These are phyloP conservation scores for Poliocrania exsul DNA, from an alignment of 2,797 vertebrate genomes.

Conservation along the genomic window DNA sequence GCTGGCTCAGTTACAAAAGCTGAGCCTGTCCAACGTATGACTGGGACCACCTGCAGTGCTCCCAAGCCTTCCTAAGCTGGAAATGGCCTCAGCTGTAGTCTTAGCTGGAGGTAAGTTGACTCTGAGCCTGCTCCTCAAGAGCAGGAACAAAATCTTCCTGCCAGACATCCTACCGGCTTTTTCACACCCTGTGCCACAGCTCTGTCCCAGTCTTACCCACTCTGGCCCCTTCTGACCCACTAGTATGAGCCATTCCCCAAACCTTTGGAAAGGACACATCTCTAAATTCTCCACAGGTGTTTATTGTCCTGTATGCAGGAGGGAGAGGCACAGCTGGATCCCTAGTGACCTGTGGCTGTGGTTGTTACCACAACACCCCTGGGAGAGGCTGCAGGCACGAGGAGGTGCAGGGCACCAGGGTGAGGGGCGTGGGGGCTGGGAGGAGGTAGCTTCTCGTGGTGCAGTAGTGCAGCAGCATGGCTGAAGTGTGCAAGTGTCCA, in stretches of 20 bases:
- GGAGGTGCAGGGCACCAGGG: not conserved
- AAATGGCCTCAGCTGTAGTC: not conserved
- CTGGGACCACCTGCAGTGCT: not conserved
- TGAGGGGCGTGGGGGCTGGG: fast-evolving
- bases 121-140: not conserved
- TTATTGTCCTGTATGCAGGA: not conserved
- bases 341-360: fast-evolving
- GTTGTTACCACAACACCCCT: not conserved
- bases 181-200: fast-evolving
- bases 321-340: not conserved
- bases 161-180: not conserved
- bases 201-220: fast-evolving
- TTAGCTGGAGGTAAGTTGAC: not conserved
- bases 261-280: not conserved
- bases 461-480: not conserved
- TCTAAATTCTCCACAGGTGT: not conserved
- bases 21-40: constrained; percentile 75
- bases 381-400: not conserved
- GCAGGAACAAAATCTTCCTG: not conserved
- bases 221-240: not conserved
- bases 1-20: constrained; percentile 74
- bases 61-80: not conserved
- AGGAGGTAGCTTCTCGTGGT: constrained; percentile 2
- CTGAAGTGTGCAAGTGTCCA: not conserved
- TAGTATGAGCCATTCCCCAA: not conserved